Conservation (phyloP, 1,140 invertebrate genomes). For the Apocrypta bakeri region DNA sequence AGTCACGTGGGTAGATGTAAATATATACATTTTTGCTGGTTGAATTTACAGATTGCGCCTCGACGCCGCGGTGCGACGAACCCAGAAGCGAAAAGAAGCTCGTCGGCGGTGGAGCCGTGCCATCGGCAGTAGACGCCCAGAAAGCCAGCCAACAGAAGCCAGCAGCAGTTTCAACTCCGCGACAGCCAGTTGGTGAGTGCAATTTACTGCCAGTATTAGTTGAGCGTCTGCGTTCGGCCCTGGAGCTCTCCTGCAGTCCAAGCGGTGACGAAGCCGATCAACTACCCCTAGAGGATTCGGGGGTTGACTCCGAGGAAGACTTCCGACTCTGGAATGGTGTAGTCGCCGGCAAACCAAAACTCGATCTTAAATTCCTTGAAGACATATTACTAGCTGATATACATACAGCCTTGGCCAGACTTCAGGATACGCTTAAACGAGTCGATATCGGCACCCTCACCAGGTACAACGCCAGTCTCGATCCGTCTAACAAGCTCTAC, state of each 20-base stretch:
- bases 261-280: conserved; percentile 57
- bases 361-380: conserved; percentile 67
- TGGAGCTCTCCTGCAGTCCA: conserved; percentile 66
- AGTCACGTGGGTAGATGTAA: too few species aligned
- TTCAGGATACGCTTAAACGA: conserved; percentile 82
- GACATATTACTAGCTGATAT: conserved; percentile 83
- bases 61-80: conserved; percentile 54
- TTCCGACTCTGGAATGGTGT: conserved; percentile 59
- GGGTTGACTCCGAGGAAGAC: conserved; percentile 63
- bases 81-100: conserved; percentile 52
- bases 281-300: conserved; percentile 60
- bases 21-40: too few species aligned
- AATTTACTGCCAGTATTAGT: conserved; percentile 73
- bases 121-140: background rate
- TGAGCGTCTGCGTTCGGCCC: conserved; percentile 69
- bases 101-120: conserved; percentile 33
- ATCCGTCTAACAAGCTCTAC: conserved; percentile 77
- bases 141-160: conserved; percentile 10
- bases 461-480: conserved; percentile 72
- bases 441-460: conserved; percentile 73
- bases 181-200: conserved; percentile 66
- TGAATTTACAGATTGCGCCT: conserved; percentile 57
- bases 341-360: conserved; percentile 57
- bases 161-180: conserved; percentile 32
- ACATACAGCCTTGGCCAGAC: conserved; percentile 82